Evolutionary conservation across 2,113 vertebrate genomes (phyloP).

Genomic region (Ancistrus triradiatus): DNA sequence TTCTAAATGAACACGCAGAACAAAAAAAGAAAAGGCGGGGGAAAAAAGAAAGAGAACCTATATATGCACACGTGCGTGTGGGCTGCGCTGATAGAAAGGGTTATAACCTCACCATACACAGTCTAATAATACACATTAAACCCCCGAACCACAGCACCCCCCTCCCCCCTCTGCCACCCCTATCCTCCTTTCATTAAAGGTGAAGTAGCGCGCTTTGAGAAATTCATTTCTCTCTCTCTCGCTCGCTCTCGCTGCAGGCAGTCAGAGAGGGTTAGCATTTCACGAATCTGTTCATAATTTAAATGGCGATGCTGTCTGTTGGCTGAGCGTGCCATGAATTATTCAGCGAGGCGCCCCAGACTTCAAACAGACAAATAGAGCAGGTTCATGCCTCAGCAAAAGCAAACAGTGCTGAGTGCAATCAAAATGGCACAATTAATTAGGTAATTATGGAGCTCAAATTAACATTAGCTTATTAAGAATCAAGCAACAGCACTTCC

Average conservation of each 20-base stretch:
- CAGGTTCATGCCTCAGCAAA: conserved; percentile 52
- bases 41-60: conserved; percentile 16
- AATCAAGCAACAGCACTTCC: conserved; percentile 38
- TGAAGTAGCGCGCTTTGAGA: conserved; percentile 52
- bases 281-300: conserved; percentile 69
- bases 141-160: conserved; percentile 34
- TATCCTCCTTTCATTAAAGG: conserved; percentile 56
- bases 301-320: conserved; percentile 63
- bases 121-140: conserved; percentile 58
- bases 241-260: conserved; percentile 49
- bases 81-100: conserved; percentile 34
- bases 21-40: not conserved
- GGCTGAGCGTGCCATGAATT: conserved; percentile 60
- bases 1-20: not conserved
- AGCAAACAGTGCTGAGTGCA: conserved; percentile 64
- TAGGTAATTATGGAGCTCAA: conserved; percentile 62
- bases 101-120: conserved; percentile 39
- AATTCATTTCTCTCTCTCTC: conserved; percentile 43
- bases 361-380: conserved; percentile 65
- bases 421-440: conserved; percentile 61
- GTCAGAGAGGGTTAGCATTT: conserved; percentile 60
- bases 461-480: conserved; percentile 55
- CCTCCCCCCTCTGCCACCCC: conserved; percentile 3
- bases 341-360: conserved; percentile 62
- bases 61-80: conserved; percentile 17